A percentile compares a stretch with the other conserved stretches of the same genome.
Conservation (phyloP, 2,797 vertebrate genomes). For the Yasuhikotakia modesta region DNA sequence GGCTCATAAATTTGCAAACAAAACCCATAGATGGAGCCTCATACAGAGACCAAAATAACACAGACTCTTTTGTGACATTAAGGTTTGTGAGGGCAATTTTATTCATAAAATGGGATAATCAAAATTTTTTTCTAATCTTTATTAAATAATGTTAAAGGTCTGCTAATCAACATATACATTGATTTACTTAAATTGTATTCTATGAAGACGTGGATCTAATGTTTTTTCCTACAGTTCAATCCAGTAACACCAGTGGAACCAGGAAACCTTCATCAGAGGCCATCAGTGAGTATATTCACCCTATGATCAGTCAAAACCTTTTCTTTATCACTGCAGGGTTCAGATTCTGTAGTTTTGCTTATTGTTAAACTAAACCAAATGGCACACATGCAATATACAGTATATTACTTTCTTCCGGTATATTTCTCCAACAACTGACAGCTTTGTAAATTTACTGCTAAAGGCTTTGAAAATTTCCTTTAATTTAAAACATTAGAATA, state of each 20-base stretch:
- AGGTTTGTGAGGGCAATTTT: too few relatives aligned
- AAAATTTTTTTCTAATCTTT: too few relatives aligned
- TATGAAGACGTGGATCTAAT: background rate
- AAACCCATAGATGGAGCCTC: background rate
- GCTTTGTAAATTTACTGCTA: slow-evolving; percentile 45
- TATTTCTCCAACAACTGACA: slow-evolving; percentile 37
- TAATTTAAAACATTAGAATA: slow-evolving; percentile 69
- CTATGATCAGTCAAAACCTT: slow-evolving; percentile 57
- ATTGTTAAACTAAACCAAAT: background rate
- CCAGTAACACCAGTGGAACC: slow-evolving; percentile 75
- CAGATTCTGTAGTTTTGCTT: background rate
- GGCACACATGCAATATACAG: background rate
- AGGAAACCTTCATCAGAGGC: slow-evolving; percentile 71
- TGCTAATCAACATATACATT: background rate
- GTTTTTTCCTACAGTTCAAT: slow-evolving; percentile 78
- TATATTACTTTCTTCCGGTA: slow-evolving; percentile 20
- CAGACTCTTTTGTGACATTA: background rate
- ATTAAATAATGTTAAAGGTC: too few relatives aligned
- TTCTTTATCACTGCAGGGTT: background rate
- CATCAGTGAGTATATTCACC: slow-evolving; percentile 79
- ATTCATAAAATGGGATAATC: too few relatives aligned
- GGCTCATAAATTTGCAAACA: background rate
- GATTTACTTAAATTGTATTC: background rate
- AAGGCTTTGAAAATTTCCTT: slow-evolving; percentile 58
- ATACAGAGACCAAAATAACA: background rate